These are phyloP conservation scores for Ophthalmolycus amberensis DNA, from an alignment of 2,113 vertebrate genomes.

Conservation along the genomic window DNA sequence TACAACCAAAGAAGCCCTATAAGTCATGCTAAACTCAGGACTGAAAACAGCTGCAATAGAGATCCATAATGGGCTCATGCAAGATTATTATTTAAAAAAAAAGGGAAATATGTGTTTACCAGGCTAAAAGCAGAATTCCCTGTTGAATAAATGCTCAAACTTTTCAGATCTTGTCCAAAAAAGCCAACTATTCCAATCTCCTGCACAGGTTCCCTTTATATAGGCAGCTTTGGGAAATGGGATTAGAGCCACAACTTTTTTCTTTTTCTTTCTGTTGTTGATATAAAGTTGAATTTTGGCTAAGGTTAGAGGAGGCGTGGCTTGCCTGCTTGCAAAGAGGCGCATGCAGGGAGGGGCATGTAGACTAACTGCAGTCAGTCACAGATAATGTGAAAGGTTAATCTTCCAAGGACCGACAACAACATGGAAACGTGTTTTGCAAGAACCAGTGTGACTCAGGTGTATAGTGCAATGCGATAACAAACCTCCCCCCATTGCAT, in stretches of 20 bases:
- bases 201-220: constrained; percentile 29
- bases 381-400: constrained; percentile 41
- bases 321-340: constrained; percentile 1
- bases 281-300: constrained; percentile 27
- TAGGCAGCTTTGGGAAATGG: constrained; percentile 13
- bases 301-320: constrained; percentile 48
- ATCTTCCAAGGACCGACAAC: constrained; percentile 39
- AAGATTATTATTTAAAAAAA: not conserved
- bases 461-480: constrained; percentile 11
- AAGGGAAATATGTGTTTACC: constrained; percentile 25
- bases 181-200: not conserved
- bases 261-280: not conserved
- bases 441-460: constrained; percentile 6
- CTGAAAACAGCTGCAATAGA: not conserved
- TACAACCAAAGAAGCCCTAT: not conserved
- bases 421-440: constrained; percentile 59
- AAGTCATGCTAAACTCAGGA: not conserved
- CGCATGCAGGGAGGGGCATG: not conserved
- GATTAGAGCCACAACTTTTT: constrained; percentile 56
- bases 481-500: not conserved
- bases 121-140: not conserved
- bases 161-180: not conserved
- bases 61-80: not conserved
- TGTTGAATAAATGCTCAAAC: not conserved
- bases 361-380: constrained; percentile 28